Evolutionary conservation across 2,113 vertebrate genomes (phyloP), one percentile per base, ranked within the genome.

Genomic region (Sardina pilchardus): DNA sequence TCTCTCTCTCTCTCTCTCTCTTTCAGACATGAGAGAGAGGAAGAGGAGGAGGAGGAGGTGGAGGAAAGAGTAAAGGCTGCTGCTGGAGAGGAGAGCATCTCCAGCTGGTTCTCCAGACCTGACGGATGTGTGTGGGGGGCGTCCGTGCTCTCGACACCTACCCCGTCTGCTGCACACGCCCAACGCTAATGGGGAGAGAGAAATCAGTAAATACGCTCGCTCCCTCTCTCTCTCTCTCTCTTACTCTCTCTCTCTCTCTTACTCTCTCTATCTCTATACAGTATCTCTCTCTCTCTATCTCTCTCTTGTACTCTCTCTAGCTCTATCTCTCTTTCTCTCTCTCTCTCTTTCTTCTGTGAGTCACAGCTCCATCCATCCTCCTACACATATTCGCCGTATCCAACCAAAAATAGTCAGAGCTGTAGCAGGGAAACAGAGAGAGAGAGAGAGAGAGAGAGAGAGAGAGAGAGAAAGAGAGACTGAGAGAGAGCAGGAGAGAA

Each of bases 211-310:
- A 36, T 83, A 85, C 71, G 82, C 88, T 81, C 82, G 36, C 83
- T 86, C 82, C 63, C 83, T 85, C 63, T 82, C 67, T 86, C 85
- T 71, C 83, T 87, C 81, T 84, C 81, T 86, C 86, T 82, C 86
- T 82, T 78, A 84, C 78, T 82, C 43, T 83, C 81, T 81, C 80
- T 84, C 56, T 84, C 78, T 83, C 80, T 86, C 83, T 59, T 17
- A 21, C 16, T 56, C n/a, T n/a, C n/a, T n/a, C n/a, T n/a, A n/a
- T n/a, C n/a, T n/a, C n/a, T n/a, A n/a, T n/a, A n/a, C n/a, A n/a
- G n/a, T n/a, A n/a, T n/a, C 83, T 86, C 82, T 80, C 83, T 85
- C 63, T 82, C 67, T 86, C 85, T 71, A 81, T 87, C 81, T 84
- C 81, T 86, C 86, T 82, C 83, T 89, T 78, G 82, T n/a, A n/a